Conservation (phyloP, 1,140 invertebrate genomes). For the Eriocheir sinensis region DNA sequence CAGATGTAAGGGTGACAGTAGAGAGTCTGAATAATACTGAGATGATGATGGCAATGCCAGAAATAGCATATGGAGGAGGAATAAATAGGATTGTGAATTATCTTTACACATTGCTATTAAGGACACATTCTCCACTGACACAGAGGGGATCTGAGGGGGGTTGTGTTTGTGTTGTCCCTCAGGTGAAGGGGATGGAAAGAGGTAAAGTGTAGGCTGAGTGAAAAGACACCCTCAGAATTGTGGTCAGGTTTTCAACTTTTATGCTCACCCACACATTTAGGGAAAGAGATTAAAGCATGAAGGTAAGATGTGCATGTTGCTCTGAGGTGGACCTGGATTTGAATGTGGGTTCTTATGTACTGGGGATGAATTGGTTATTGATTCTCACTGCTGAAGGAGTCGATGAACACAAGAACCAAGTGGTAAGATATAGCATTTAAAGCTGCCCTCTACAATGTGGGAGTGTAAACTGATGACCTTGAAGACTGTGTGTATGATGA, state of each 20-base stretch:
- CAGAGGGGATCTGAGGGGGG: constrained; percentile 39
- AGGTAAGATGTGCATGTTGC: not conserved
- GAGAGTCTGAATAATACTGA: not conserved
- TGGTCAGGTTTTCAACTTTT: not conserved
- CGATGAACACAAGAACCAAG: not conserved
- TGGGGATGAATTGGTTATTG: constrained; percentile 9
- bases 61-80: constrained; percentile 32
- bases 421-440: not conserved
- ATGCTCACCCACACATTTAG: not conserved
- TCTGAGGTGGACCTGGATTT: not conserved
- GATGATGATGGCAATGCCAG: constrained; percentile 18
- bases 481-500: constrained; percentile 46
- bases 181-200: constrained; percentile 49
- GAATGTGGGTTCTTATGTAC: constrained; percentile 4
- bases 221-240: not conserved
- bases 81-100: not conserved
- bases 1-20: not conserved
- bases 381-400: not conserved
- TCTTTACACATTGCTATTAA: not conserved
- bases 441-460: not conserved
- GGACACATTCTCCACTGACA: not conserved
- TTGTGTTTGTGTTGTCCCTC: constrained; percentile 9
- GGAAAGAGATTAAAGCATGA: not conserved
- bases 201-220: not conserved
- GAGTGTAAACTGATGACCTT: not conserved